phyloP scores from a whole-genome alignment of 2,888 invertebrate genomes.

The Drosophila barbarae region DNA sequence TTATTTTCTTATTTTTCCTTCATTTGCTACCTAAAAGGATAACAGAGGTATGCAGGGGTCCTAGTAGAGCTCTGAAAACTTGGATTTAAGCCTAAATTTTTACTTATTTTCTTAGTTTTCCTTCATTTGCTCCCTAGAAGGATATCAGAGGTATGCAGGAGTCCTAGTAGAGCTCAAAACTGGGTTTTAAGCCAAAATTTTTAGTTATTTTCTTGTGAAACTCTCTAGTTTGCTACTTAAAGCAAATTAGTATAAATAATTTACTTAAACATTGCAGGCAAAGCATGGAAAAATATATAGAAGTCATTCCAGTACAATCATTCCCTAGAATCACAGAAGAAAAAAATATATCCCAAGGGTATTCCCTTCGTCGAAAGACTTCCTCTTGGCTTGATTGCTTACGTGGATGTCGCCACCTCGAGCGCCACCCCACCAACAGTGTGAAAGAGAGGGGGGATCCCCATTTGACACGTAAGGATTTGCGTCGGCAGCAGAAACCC shows the following conservation, averaged over 20 bases:
- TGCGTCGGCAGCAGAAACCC: slow-evolving; percentile 51
- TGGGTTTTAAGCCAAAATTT: not conserved
- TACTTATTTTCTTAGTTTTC: too few relatives aligned
- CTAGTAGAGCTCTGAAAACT: too few relatives aligned
- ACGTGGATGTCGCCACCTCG: slow-evolving; percentile 32
- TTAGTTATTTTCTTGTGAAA: not conserved
- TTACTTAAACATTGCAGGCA: not conserved
- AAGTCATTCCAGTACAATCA: not conserved
- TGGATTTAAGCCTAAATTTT: too few relatives aligned
- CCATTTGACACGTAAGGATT: slow-evolving; percentile 70
- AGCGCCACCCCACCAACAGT: slow-evolving; percentile 14
- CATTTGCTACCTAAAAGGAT: too few relatives aligned
- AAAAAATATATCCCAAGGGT: slow-evolving; percentile 5
- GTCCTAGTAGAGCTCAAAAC: not conserved
- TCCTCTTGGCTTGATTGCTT: slow-evolving; percentile 11
- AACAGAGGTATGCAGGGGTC: too few relatives aligned
- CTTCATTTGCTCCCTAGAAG: slow-evolving; percentile 24
- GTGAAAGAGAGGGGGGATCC: slow-evolving; percentile 29
- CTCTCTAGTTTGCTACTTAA: not conserved
- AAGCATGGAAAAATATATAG: not conserved
- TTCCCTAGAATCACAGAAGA: not conserved
- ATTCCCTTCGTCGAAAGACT: not conserved
- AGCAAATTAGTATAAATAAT: not conserved
- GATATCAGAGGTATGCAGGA: slow-evolving; percentile 4
- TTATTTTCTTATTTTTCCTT: too few relatives aligned